Evolutionary conservation across 2,888 invertebrate genomes (phyloP).

Genomic region (Leuctra nigra): DNA sequence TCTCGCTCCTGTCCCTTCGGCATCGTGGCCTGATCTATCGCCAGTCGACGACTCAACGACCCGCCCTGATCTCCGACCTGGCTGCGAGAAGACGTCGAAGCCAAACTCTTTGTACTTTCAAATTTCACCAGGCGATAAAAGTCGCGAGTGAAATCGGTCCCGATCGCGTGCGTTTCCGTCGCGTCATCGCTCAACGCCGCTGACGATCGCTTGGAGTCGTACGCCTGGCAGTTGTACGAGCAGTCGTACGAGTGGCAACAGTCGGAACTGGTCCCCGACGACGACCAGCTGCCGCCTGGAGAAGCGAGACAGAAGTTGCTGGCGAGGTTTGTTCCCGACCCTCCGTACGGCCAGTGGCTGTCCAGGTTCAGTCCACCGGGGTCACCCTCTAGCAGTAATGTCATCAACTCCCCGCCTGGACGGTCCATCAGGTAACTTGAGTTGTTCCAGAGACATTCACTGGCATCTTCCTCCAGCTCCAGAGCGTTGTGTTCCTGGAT

Average conservation of each 20-base stretch:
- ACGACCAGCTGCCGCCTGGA: slow-evolving; percentile 55
- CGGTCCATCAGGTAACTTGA: slow-evolving; percentile 63
- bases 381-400: slow-evolving; percentile 20
- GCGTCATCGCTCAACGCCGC: slow-evolving; percentile 57
- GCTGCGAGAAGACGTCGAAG: slow-evolving; percentile 64
- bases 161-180: slow-evolving; percentile 44
- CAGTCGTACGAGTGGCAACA: slow-evolving; percentile 29
- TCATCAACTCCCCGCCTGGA: slow-evolving; percentile 55
- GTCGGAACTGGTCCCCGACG: slow-evolving; percentile 42
- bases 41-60: slow-evolving; percentile 30
- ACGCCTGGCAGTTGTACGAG: slow-evolving; percentile 35
- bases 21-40: background rate
- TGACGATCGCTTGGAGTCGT: slow-evolving; percentile 57
- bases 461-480: slow-evolving; percentile 66
- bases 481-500: slow-evolving; percentile 66
- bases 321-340: slow-evolving; percentile 48
- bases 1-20: slow-evolving; percentile 54
- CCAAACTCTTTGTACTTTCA: slow-evolving; percentile 72
- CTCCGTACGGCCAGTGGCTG: slow-evolving; percentile 24
- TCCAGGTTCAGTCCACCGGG: slow-evolving; percentile 5
- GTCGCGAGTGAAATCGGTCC: slow-evolving; percentile 70
- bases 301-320: slow-evolving; percentile 38
- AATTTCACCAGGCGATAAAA: slow-evolving; percentile 75
- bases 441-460: slow-evolving; percentile 68
- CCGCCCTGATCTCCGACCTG: slow-evolving; percentile 50